Evolutionary conservation across 2,797 vertebrate species (phyloP), one percentile per base, ranked within the genome.

Genomic region (Dendrocincla tyrannina): DNA sequence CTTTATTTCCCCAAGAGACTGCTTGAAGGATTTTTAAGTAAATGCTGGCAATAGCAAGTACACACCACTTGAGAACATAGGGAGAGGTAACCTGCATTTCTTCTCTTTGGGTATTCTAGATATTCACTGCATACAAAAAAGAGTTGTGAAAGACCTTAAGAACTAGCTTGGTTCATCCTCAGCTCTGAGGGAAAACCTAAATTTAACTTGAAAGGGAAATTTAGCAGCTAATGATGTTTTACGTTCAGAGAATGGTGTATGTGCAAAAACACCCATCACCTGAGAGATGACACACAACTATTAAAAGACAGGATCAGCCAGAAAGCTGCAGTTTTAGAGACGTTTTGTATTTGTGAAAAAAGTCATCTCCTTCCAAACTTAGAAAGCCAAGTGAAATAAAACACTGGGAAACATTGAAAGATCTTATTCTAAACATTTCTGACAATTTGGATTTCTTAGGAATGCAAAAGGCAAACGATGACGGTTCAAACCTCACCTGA

Each of bases 371-470:
- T 81, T 78, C 10, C 46, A 19, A 68, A 72, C 49, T 78, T 33
- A 2, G 15, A 89, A 47, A 84, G 32, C 22, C 47, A 78, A 70
- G 14, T n/a, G 17, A 85, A 91, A 67, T 41, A 59, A 84, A 72
- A 49, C 2, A 5, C 0, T 27, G 9, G 19, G 37, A 86, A 84
- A 75, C 3, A 11, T 0, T 28, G 67, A 70, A 53, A 5, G 49
- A 33, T 37, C 60, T 62, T 28, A 27, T 19, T 74, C 20, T 25
- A 56, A 75, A 6, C 7, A 70, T 5, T 70, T 14, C 76, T 0
- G 0, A 63, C 19, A 52, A 52, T 41, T 3, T 20, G 8, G 42
- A 28, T 17, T 64, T 15, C 33, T 44, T 27, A 24, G 5, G 41
- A 86, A 70, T 30, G 27, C 56, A 2, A 70, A 53, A 30, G 14